Evolutionary conservation across 1,140 invertebrate genomes (phyloP).

Genomic region (Ganaspis sp.): DNA sequence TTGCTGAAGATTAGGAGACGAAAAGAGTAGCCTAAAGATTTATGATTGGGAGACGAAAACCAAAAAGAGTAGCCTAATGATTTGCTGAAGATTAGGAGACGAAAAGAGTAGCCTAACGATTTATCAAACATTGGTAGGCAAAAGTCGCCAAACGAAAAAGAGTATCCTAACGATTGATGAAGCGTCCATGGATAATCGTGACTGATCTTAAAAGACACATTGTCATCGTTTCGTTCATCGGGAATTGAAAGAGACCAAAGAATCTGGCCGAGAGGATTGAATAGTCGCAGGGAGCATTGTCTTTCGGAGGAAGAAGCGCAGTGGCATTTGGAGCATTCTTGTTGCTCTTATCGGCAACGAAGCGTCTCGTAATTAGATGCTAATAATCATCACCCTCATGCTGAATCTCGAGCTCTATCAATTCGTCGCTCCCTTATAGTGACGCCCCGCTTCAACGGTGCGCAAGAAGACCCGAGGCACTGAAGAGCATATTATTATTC

Average conservation of each 20-base stretch:
- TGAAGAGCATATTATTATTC: conserved; percentile 75
- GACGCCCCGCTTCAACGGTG: conserved; percentile 51
- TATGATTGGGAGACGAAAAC: too few relatives aligned
- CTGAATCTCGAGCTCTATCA: conserved; percentile 44
- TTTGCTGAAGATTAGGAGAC: too few relatives aligned
- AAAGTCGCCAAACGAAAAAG: too few relatives aligned
- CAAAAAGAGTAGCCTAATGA: too few relatives aligned
- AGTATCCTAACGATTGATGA: too few relatives aligned
- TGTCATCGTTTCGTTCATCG: not conserved
- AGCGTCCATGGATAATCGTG: not conserved
- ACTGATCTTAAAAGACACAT: not conserved
- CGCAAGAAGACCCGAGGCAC: conserved; percentile 64
- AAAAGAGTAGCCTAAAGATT: too few relatives aligned
- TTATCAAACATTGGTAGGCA: too few relatives aligned
- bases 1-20: too few relatives aligned
- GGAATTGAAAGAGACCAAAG: not conserved
- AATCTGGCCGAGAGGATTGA: not conserved
- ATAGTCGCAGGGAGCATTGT: conserved; percentile 41
- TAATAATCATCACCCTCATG: conserved; percentile 68
- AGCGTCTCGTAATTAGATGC: conserved; percentile 70
- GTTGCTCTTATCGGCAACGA: conserved; percentile 35
- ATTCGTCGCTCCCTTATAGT: conserved; percentile 51
- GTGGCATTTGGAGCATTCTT: conserved; percentile 34
- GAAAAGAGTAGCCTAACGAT: too few relatives aligned
- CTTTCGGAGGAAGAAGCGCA: conserved; percentile 41